phyloP scores from a whole-genome alignment of 2,888 invertebrate genomes.

The Peribatodes rhomboidaria region DNA sequence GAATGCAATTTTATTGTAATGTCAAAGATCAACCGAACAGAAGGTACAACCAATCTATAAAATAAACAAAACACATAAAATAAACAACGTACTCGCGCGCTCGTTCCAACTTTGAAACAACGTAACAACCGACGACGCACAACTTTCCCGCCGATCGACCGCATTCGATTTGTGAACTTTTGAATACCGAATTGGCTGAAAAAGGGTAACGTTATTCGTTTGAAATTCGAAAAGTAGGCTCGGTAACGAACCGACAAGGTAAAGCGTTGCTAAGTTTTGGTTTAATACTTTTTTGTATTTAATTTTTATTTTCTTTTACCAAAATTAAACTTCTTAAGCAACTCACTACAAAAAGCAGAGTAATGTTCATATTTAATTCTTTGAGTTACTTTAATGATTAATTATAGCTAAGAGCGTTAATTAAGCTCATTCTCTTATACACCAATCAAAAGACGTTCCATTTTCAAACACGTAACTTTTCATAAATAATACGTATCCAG shows the following conservation, averaged over 20 bases:
- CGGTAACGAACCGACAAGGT: too few relatives aligned
- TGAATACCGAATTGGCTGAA: slow-evolving; percentile 29
- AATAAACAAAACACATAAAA: slow-evolving; percentile 47
- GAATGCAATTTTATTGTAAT: neutral
- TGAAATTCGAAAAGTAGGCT: too few relatives aligned
- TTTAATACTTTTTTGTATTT: too few relatives aligned
- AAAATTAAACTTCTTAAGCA: too few relatives aligned
- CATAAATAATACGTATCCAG: slow-evolving; percentile 1
- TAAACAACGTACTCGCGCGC: slow-evolving; percentile 47
- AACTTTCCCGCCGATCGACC: slow-evolving; percentile 59
- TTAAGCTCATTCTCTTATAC: neutral
- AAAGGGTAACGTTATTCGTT: slow-evolving; percentile 8
- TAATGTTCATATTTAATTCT: too few relatives aligned
- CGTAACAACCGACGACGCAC: slow-evolving; percentile 51
- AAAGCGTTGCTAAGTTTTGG: too few relatives aligned
- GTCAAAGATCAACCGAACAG: neutral
- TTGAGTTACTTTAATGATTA: too few relatives aligned
- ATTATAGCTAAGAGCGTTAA: neutral
- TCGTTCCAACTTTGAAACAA: slow-evolving; percentile 42
- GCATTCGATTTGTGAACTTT: slow-evolving; percentile 60
- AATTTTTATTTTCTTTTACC: too few relatives aligned
- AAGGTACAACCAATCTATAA: neutral
- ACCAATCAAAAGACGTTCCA: slow-evolving; percentile 5
- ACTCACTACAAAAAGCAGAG: too few relatives aligned
- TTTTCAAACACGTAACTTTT: slow-evolving; percentile 1